These are phyloP conservation scores for Stylophora pistillata DNA, from an alignment of 64 coral and sea anemone species.

Conservation along the genomic window DNA sequence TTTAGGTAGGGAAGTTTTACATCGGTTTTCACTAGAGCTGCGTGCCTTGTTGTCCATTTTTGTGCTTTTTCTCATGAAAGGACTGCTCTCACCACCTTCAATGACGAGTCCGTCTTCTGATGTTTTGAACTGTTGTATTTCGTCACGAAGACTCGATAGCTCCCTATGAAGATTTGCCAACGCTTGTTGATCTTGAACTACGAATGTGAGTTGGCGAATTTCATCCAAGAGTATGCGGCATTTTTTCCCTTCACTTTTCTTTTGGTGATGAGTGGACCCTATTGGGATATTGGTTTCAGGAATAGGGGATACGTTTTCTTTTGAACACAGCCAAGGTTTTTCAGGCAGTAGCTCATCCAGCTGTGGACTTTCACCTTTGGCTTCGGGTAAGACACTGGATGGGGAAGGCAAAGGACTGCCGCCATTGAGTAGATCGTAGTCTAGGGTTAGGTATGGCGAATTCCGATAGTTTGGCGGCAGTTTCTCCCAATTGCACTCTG, in stretches of 20 bases:
- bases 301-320: neutral
- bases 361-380: neutral
- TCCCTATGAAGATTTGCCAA: neutral
- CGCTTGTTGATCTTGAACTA: constrained; percentile 6
- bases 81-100: constrained; percentile 4
- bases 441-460: constrained; percentile 50
- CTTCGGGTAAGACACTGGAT: neutral
- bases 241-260: neutral
- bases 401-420: neutral
- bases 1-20: neutral
- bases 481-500: constrained; percentile 28
- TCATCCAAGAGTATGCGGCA: neutral
- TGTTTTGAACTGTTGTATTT: constrained; percentile 10
- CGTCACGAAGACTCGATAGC: neutral
- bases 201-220: constrained; percentile 11
- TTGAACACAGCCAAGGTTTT: neutral
- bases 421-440: constrained; percentile 1
- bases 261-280: neutral
- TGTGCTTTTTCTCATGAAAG: neutral
- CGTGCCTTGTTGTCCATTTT: neutral
- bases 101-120: constrained; percentile 5
- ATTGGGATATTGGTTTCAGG: neutral
- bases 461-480: constrained; percentile 30
- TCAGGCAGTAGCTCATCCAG: constrained; percentile 7
- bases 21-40: neutral